phyloP scores from a whole-genome alignment of 2,888 invertebrate genomes.

The Cyclophora albipunctata region DNA sequence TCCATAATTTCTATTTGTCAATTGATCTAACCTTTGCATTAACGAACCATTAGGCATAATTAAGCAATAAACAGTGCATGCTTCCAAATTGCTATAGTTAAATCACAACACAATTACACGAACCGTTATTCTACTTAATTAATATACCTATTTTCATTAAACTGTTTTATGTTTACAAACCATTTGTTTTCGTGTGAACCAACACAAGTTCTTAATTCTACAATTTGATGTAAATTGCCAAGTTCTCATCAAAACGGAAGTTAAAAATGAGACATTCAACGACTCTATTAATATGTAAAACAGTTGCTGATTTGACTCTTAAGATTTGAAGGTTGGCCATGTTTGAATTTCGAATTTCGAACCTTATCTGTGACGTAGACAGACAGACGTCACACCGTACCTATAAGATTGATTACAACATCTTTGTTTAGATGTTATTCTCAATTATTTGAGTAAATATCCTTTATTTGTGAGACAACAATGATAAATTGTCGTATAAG shows the following conservation, averaged over 20 bases:
- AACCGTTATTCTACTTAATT: too few species aligned
- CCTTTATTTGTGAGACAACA: background rate
- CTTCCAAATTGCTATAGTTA: too few species aligned
- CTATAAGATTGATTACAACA: background rate
- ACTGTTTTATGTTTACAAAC: too few species aligned
- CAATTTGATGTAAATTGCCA: background rate
- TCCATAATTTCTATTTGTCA: too few species aligned
- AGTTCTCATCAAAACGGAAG: background rate
- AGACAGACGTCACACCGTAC: background rate
- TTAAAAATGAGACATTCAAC: slow-evolving; percentile 3
- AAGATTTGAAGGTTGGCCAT: background rate
- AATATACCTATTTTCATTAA: too few species aligned
- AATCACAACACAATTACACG: too few species aligned
- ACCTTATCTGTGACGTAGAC: background rate
- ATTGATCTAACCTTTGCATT: too few species aligned
- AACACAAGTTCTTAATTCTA: background rate
- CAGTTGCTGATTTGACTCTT: slow-evolving; percentile 9
- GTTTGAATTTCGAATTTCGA: background rate
- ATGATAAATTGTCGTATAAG: background rate
- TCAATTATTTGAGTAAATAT: background rate
- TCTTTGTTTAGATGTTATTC: background rate
- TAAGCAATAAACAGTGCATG: too few species aligned
- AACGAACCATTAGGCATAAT: too few species aligned
- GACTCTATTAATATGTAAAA: slow-evolving; percentile 12
- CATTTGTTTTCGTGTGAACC: too few species aligned